Evolutionary conservation across 2,888 invertebrate genomes (phyloP), one percentile per base, ranked within the genome.

Genomic region (Epicampocera succincta): DNA sequence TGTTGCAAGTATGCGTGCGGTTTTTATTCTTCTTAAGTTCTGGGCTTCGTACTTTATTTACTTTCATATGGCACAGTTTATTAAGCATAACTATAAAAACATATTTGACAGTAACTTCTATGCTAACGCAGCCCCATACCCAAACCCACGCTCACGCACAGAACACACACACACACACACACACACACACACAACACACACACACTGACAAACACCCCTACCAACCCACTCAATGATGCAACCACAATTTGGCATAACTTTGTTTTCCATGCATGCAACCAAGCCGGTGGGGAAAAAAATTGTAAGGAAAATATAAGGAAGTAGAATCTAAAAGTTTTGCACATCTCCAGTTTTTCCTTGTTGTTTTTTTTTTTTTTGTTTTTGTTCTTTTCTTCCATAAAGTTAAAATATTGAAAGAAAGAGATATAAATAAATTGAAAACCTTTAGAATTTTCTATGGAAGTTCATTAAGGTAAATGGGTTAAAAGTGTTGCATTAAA

Each of bases 391-490:
- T 54, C 66, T 56, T 56, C 61, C 50, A 65, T 58, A 15, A 75
- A 78, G 58, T 65, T 72, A 50, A 78, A 65, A 58, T 58, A 78
- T 65, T 42, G 50, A 78, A 63, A 54, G 21, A 40, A 29, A 50
- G 50, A 60, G 40, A 75, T 48, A 61, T 52, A 68, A 56, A 52
- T 68, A 75, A 68, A 75, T 60, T 60, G 50, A 19, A 78, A 78
- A 65, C 58, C 77, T 72, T 72, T 72, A 72, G 48, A 72, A 66
- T 19, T 69, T 77, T 81, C 68, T 77, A 81, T 69, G 50, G 65
- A 58, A 63, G 77, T 81, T 81, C 73, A 81, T 81, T 81, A 77
- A 77, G 73, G 68, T 81, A 81, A 81, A 77, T 81, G 73, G 77
- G 77, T 81, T 81, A 81, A 81, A 73, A 69, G 50, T 21, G 42